Evolutionary conservation across 2,797 vertebrate genomes (phyloP).

Genomic region (Dermochelys coriacea): DNA sequence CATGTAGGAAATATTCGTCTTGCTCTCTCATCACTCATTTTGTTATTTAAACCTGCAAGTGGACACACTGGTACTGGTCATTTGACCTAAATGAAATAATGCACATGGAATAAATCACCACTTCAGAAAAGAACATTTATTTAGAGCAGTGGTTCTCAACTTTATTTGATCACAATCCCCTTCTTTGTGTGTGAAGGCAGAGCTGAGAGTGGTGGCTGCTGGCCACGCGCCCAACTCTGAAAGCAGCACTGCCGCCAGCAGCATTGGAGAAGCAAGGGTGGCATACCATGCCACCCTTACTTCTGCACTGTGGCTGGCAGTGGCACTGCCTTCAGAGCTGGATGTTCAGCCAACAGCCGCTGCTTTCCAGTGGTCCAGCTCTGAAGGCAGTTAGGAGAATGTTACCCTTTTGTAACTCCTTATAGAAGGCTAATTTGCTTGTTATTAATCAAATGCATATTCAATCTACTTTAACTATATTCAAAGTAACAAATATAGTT

Average conservation of each 20-base stretch:
- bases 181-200: too few relatives aligned
- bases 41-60: neutral
- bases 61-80: neutral
- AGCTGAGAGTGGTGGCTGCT: too few relatives aligned
- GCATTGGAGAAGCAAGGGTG: too few relatives aligned
- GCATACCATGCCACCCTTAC: too few relatives aligned
- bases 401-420: neutral
- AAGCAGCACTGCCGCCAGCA: too few relatives aligned
- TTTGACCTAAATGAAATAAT: neutral
- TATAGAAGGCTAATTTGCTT: neutral
- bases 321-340: too few relatives aligned
- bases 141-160: neutral
- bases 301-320: too few relatives aligned
- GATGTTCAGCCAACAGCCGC: too few relatives aligned
- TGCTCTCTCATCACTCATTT: neutral
- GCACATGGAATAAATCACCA: neutral
- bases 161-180: too few relatives aligned
- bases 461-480: neutral
- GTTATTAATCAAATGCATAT: neutral
- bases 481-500: neutral
- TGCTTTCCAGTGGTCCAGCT: too few relatives aligned
- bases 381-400: neutral
- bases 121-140: neutral
- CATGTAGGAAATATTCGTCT: constrained; percentile 18
- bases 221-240: too few relatives aligned